Conservation (phyloP, 2,113 vertebrate genomes). For the Prionailurus bengalensis region DNA sequence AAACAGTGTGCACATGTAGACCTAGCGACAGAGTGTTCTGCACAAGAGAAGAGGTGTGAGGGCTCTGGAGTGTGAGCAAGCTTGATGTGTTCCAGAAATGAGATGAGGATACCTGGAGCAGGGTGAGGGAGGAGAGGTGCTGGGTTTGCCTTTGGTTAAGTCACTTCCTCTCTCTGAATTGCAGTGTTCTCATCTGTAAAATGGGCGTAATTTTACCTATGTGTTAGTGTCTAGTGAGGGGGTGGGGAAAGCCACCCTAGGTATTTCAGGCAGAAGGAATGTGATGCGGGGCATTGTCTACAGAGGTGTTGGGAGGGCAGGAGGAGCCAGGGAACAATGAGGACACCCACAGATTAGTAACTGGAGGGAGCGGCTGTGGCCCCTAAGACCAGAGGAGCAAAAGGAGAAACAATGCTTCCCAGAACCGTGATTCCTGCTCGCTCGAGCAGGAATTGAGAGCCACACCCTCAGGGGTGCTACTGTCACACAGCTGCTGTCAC, state of each 20-base stretch:
- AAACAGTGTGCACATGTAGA: not conserved
- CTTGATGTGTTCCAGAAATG: not conserved
- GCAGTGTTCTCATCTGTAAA: constrained; percentile 2
- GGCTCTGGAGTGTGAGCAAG: not conserved
- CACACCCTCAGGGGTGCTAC: not conserved
- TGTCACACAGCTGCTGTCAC: not conserved
- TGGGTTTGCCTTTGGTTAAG: not conserved
- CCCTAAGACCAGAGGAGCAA: not conserved
- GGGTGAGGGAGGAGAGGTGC: not conserved
- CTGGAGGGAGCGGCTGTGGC: not conserved
- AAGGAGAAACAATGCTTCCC: not conserved
- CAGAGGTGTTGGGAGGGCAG: not conserved
- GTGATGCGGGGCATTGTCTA: not conserved
- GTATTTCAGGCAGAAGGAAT: not conserved
- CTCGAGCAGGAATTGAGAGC: not conserved
- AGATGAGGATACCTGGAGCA: not conserved
- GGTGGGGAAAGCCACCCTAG: not conserved
- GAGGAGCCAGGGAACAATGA: not conserved
- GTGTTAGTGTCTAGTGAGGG: not conserved
- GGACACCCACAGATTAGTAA: not conserved
- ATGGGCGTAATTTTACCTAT: not conserved
- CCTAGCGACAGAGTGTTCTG: not conserved
- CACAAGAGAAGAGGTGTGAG: not conserved
- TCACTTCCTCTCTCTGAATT: not conserved
- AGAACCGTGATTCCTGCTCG: not conserved